A percentile compares a stretch with the other conserved stretches of the same genome.
Evolutionary conservation across 2,888 invertebrate genomes (phyloP).

Genomic region (Cancer borealis): DNA sequence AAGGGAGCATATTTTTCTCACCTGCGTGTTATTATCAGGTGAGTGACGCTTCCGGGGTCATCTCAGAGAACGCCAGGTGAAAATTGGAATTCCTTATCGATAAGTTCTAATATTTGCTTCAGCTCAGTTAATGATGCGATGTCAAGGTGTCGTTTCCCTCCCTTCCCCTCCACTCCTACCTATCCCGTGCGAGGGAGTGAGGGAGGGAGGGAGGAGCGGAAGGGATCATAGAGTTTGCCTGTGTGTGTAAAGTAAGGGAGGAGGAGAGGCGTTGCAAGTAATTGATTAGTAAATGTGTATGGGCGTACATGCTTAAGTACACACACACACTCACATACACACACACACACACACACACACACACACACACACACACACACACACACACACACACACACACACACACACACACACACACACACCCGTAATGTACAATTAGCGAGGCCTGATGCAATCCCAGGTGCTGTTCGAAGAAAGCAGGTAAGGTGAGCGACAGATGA

Average conservation of each 20-base stretch:
- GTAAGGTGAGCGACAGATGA: neutral
- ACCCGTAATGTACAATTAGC: neutral
- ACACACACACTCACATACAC: neutral
- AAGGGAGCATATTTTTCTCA: conserved; percentile 42
- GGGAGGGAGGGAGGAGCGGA: too few species aligned
- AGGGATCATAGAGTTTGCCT: neutral
- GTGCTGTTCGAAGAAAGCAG: neutral
- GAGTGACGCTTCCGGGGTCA: conserved; percentile 18
- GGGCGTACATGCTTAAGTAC: neutral
- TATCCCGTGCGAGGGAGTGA: neutral
- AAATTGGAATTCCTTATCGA: conserved; percentile 53
- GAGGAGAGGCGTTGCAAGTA: neutral
- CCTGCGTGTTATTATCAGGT: conserved; percentile 28
- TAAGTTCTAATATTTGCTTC: neutral
- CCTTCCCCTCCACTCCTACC: neutral
- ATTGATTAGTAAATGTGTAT: neutral
- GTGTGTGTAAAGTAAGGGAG: too few species aligned
- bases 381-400: neutral
- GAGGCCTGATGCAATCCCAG: neutral
- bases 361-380: conserved; percentile 2
- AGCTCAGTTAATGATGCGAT: conserved; percentile 33
- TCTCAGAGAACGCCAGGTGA: neutral
- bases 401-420: conserved; percentile 16
- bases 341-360: neutral
- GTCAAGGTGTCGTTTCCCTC: neutral